Percentiles rank a stretch among this genome's conserved stretches.
Evolutionary conservation across 2,797 vertebrate species (phyloP).

Genomic region (Falco naumanni): DNA sequence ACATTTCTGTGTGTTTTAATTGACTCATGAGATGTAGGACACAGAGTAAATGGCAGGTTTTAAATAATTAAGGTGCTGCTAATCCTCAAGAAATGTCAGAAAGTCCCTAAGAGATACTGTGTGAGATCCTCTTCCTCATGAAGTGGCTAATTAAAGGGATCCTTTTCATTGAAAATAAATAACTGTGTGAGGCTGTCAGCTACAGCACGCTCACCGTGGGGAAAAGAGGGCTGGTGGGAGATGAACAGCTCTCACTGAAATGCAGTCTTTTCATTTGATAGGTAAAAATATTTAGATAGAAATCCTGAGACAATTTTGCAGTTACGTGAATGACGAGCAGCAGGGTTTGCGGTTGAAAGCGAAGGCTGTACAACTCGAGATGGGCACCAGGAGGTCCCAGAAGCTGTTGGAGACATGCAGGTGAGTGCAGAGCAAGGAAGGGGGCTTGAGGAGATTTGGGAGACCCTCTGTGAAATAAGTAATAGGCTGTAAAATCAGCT

Average conservation of each 20-base stretch:
- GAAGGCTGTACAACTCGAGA: fast-evolving
- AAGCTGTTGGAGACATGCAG: background rate
- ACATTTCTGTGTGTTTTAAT: constrained; percentile 4
- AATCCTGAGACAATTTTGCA: fast-evolving
- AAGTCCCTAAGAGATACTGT: background rate
- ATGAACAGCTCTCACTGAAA: background rate
- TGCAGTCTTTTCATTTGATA: fast-evolving
- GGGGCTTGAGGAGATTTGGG: background rate
- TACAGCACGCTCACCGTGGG: background rate
- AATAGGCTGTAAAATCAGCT: fast-evolving
- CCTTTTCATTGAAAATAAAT: background rate
- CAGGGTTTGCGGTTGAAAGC: fast-evolving
- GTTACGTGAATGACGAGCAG: fast-evolving
- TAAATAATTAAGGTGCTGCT: constrained; percentile 61
- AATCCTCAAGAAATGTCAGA: constrained; percentile 63
- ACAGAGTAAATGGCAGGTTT: constrained; percentile 34
- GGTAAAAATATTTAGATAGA: fast-evolving
- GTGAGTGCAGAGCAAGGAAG: background rate
- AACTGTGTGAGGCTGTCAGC: background rate
- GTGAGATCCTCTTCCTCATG: background rate
- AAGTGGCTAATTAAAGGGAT: background rate
- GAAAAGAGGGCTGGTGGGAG: background rate
- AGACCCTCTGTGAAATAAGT: background rate
- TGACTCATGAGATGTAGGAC: constrained; percentile 7
- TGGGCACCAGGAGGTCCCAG: background rate